Conservation (phyloP, 2,797 vertebrate genomes). For the Cyclopterus lumpus region DNA sequence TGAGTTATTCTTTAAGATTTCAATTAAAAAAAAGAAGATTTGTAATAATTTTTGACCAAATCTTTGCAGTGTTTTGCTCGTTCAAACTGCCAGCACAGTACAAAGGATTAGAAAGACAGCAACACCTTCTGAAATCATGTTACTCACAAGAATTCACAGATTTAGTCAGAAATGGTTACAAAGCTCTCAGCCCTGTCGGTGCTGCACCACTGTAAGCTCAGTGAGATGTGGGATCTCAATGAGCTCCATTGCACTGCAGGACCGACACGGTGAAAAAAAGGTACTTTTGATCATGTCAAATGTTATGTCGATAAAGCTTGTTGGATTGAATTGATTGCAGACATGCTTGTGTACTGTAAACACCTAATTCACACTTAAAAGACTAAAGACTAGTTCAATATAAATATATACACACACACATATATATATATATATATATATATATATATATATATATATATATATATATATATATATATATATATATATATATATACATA, state of each 20-base stretch:
- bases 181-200: neutral
- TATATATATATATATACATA: too few relatives aligned
- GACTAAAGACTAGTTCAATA: neutral
- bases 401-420: too few relatives aligned
- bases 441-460: too few relatives aligned
- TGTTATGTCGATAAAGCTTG: neutral
- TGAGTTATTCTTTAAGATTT: neutral
- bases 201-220: too few relatives aligned
- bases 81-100: too few relatives aligned
- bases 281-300: too few relatives aligned
- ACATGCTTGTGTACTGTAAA: neutral
- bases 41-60: too few relatives aligned
- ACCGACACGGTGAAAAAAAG: too few relatives aligned
- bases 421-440: too few relatives aligned
- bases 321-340: neutral
- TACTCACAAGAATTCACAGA: neutral
- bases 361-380: neutral
- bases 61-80: too few relatives aligned
- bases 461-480: too few relatives aligned
- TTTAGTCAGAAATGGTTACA: neutral
- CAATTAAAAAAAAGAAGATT: neutral
- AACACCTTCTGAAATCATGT: neutral
- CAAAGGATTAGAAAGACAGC: too few relatives aligned
- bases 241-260: neutral
- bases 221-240: neutral